Conservation (phyloP, 2,888 invertebrate genomes). For the Sclerodermus sp. region DNA sequence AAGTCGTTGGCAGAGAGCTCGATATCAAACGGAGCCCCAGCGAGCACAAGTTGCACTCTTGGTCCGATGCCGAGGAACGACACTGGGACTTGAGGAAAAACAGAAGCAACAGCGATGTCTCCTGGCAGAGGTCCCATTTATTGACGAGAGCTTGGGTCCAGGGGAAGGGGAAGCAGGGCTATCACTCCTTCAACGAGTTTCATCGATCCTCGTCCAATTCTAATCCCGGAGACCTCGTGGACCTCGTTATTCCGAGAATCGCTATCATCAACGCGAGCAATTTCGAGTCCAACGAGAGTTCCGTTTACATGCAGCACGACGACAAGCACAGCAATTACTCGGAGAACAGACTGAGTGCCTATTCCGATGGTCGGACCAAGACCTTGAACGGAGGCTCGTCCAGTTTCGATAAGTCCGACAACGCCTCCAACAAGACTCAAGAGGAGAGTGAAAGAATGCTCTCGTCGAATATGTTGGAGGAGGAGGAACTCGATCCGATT, state of each 20-base stretch:
- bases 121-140: slow-evolving; percentile 45
- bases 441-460: slow-evolving; percentile 29
- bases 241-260: slow-evolving; percentile 48
- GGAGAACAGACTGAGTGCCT: slow-evolving; percentile 33
- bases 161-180: slow-evolving; percentile 37
- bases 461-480: background rate
- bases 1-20: background rate
- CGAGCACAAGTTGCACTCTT: slow-evolving; percentile 32
- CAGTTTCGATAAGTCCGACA: slow-evolving; percentile 42
- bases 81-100: slow-evolving; percentile 34
- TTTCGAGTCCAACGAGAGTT: slow-evolving; percentile 52
- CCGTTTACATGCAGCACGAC: slow-evolving; percentile 39
- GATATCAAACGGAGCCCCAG: slow-evolving; percentile 31
- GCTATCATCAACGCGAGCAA: slow-evolving; percentile 54
- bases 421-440: slow-evolving; percentile 29
- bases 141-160: slow-evolving; percentile 44
- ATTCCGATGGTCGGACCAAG: slow-evolving; percentile 40
- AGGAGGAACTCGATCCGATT: background rate
- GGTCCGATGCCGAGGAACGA: slow-evolving; percentile 27
- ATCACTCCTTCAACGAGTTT: slow-evolving; percentile 33
- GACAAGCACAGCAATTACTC: slow-evolving; percentile 28
- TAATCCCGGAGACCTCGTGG: slow-evolving; percentile 8
- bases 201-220: slow-evolving; percentile 25
- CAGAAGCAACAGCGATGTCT: slow-evolving; percentile 49
- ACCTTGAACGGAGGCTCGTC: slow-evolving; percentile 45